Evolutionary conservation across 1,140 invertebrate genomes (phyloP), one percentile per base, ranked within the genome.

Genomic region (Drosophila tropicalis): DNA sequence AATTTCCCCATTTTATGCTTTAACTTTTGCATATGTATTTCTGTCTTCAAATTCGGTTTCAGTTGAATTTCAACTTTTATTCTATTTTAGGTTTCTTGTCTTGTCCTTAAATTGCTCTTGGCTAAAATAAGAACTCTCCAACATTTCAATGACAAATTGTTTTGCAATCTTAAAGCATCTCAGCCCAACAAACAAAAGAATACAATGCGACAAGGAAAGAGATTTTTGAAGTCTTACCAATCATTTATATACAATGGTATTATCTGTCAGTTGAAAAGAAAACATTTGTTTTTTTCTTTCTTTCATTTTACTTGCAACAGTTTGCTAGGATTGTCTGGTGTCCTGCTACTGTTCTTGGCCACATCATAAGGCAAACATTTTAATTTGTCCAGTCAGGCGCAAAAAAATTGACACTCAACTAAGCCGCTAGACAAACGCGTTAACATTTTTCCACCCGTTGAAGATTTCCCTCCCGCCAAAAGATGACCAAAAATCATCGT

Each of bases 341-440:
- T 83, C 64, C 51, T 67, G 51, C 51, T 75, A 72, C 36, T 47
- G 6, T 19, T 47, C 15, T 47, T 65, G 76, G 75, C 66, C 82
- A 85, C 83, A 76, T 82, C 82, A 70, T 79, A 82, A 82, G 77
- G 82, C 75, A 73, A 86, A 86, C 68, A 87, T 87, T 86, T 86
- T 79, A 87, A 86, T 87, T 87, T 82, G 73, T n/a, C 66, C 70
- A 36, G 55, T 65, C 62, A 70, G 68, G 58, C 70, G 63, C 63
- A 73, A 63, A 76, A 51, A 86, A 87, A 87, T 86, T 87, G 83
- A 87, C 79, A 76, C 79, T 86, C 65, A 41, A 75, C 79, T 89
- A 83, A 80, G 83, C 65, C 79, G 70, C 79, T 75, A 62, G 67
- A 67, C 62, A 71, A 77, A 47, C 58, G 75, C 68, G 56, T 58